These are phyloP conservation scores for Xestia sexstrigata DNA, from an alignment of 2,888 invertebrate species.

Conservation along the genomic window DNA sequence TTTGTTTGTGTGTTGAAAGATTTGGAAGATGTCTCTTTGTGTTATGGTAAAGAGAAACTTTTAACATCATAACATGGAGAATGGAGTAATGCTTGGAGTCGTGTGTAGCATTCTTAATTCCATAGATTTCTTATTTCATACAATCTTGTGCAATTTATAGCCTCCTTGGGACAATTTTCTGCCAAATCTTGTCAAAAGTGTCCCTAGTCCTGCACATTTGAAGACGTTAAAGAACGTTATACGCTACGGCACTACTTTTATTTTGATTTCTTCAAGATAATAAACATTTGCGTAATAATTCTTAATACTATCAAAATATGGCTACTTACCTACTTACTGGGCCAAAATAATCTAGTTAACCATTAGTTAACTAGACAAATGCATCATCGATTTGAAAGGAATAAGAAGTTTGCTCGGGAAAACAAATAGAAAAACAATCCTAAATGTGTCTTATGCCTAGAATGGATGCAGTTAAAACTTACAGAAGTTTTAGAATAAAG, in stretches of 20 bases:
- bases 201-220: not conserved
- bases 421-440: no score
- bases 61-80: conserved; percentile 11
- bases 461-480: no score
- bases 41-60: conserved; percentile 49
- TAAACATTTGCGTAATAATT: no score
- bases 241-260: no score
- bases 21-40: conserved; percentile 30
- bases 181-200: not conserved
- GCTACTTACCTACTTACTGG: not conserved
- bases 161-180: not conserved
- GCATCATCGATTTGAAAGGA: no score
- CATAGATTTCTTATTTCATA: conserved; percentile 7
- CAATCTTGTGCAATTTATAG: not conserved
- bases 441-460: no score
- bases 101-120: conserved; percentile 40
- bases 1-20: conserved; percentile 43
- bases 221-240: not conserved
- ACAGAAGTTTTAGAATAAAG: no score
- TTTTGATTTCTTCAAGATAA: no score
- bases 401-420: no score
- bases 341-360: no score
- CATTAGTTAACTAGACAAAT: no score
- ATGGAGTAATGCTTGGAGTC: conserved; percentile 19
- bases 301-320: no score